Conservation (phyloP, 2,113 vertebrate species). For the Spea multiplicata region DNA sequence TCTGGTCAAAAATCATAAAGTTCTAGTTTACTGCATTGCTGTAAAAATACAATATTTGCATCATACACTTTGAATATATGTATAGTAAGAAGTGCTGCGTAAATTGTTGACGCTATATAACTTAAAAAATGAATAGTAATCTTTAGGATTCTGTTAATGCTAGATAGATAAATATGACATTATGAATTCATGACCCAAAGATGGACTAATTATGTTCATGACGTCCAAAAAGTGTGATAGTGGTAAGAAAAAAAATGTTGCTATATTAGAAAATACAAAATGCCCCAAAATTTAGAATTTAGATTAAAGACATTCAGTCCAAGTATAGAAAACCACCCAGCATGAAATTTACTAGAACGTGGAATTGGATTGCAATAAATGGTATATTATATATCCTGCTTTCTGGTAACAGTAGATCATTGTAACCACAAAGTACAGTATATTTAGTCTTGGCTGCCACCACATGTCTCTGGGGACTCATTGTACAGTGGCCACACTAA, state of each 20-base stretch:
- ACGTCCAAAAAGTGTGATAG: neutral
- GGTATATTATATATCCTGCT: conserved; percentile 25
- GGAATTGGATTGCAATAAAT: conserved; percentile 22
- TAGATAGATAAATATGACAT: no score
- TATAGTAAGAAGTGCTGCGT: no score
- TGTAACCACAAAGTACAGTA: conserved; percentile 6
- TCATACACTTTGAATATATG: no score
- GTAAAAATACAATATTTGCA: no score
- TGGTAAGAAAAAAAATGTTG: neutral
- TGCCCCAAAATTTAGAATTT: neutral
- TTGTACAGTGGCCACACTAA: neutral
- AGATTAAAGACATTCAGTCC: neutral
- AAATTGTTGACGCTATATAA: no score
- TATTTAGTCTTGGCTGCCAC: neutral
- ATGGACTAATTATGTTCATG: neutral
- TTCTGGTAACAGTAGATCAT: conserved; percentile 14
- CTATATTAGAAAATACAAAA: neutral
- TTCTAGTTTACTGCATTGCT: no score
- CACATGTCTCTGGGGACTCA: neutral
- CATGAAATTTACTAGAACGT: conserved; percentile 21
- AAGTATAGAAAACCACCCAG: conserved; percentile 10
- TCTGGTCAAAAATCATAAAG: no score
- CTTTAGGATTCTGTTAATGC: no score
- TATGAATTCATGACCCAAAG: no score
- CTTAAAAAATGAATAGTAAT: no score